A percentile compares a stretch with the other conserved stretches of the same genome.
phyloP scores from a whole-genome alignment of 2,888 invertebrate species.

The Acronicta alni region DNA sequence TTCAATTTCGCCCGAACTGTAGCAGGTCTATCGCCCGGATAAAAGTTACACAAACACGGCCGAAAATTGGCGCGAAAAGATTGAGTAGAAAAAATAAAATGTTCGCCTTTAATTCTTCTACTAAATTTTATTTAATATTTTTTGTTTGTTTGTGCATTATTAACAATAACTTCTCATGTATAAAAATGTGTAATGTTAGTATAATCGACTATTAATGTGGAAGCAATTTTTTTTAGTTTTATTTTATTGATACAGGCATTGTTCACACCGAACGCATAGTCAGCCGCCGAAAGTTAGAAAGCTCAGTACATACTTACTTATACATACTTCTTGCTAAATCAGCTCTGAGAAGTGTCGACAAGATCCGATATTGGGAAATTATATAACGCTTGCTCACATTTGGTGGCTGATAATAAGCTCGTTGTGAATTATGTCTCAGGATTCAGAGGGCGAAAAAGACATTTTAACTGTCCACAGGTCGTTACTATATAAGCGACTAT shows the following conservation, averaged over 20 bases:
- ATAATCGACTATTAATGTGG: conserved; percentile 21
- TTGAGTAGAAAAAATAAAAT: not conserved
- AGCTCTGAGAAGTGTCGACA: too few species aligned
- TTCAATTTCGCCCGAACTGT: too few species aligned
- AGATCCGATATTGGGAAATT: too few species aligned
- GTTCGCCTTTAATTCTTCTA: not conserved
- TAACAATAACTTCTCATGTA: conserved; percentile 26
- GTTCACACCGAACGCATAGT: not conserved
- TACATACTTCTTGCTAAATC: too few species aligned
- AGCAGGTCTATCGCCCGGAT: not conserved
- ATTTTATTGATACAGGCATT: not conserved
- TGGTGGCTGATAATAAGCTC: too few species aligned
- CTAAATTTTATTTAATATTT: conserved; percentile 3
- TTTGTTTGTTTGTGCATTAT: conserved; percentile 18
- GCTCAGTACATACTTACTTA: too few species aligned
- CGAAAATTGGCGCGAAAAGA: not conserved
- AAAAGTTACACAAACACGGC: not conserved
- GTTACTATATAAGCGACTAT: too few species aligned
- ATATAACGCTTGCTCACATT: too few species aligned
- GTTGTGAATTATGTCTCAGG: not conserved
- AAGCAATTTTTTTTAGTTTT: conserved; percentile 6
- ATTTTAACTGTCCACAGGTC: not conserved
- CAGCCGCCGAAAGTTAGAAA: too few species aligned
- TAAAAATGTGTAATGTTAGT: conserved; percentile 19
- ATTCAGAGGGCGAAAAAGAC: not conserved